A percentile compares a stretch with the other conserved stretches of the same genome.
phyloP scores from a whole-genome alignment of 1,140 invertebrate genomes.

The Brachystomella parvula region DNA sequence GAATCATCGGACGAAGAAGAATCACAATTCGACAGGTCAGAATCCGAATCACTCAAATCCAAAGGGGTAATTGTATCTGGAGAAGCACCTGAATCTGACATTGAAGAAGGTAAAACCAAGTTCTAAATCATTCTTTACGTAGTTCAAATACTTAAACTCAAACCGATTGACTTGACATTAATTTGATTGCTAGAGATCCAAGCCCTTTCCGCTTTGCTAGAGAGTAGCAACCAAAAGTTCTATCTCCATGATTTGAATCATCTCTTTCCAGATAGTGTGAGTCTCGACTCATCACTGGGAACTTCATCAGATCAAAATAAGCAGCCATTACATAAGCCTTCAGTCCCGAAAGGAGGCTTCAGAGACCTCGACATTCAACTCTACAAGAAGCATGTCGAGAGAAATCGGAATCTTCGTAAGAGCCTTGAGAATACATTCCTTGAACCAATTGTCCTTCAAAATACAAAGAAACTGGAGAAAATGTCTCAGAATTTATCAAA shows the following conservation, averaged over 20 bases:
- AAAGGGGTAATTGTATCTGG: conserved; percentile 17
- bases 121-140: neutral
- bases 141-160: neutral
- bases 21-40: conserved; percentile 16
- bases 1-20: conserved; percentile 25
- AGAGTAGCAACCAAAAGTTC: conserved; percentile 12
- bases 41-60: neutral
- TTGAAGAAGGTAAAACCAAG: conserved; percentile 22
- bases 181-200: neutral
- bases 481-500: conserved; percentile 33
- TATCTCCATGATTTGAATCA: neutral
- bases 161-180: neutral
- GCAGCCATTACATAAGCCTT: neutral
- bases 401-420: conserved; percentile 25
- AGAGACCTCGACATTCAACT: conserved; percentile 15
- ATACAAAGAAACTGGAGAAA: conserved; percentile 26
- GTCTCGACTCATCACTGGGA: neutral
- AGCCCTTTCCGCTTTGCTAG: conserved; percentile 30
- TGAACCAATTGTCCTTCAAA: conserved; percentile 19
- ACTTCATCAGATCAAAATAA: neutral
- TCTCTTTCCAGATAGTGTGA: neutral
- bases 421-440: conserved; percentile 30
- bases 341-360: neutral
- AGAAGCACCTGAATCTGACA: conserved; percentile 32
- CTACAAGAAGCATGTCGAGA: conserved; percentile 27